These are phyloP conservation scores for Sebastes paucispinis DNA, from an alignment of 2,797 vertebrate species.

Conservation along the genomic window DNA sequence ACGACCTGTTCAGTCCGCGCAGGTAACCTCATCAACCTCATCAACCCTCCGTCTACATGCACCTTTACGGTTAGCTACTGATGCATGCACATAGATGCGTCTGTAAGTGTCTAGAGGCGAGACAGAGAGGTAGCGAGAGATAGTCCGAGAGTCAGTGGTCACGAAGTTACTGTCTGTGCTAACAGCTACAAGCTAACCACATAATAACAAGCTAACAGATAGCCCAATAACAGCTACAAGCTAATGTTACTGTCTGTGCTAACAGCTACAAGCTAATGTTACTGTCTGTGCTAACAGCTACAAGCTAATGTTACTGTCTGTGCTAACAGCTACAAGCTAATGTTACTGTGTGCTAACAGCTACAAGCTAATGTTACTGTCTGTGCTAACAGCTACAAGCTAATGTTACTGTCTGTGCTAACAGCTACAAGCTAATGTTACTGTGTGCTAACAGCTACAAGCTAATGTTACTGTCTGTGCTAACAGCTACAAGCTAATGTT, in stretches of 20 bases:
- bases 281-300: no score
- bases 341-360: no score
- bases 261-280: no score
- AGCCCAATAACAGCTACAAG: slow-evolving; percentile 7
- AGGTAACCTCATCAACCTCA: slow-evolving; percentile 90
- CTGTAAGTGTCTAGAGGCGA: not conserved
- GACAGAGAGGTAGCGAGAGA: slow-evolving; percentile 41
- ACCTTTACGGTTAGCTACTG: not conserved
- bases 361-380: no score
- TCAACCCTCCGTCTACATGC: slow-evolving; percentile 29
- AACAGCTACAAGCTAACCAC: slow-evolving; percentile 68
- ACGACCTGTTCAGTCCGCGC: slow-evolving; percentile 95
- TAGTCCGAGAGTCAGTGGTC: slow-evolving; percentile 72
- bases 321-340: no score
- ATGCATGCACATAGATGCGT: not conserved
- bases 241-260: slow-evolving; percentile 63
- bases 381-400: no score
- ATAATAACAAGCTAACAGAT: slow-evolving; percentile 52
- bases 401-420: no score
- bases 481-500: no score
- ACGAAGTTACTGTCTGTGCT: slow-evolving; percentile 78
- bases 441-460: no score
- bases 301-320: no score
- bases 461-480: no score
- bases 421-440: no score